Base-by-base conservation (phyloP, 2,797 vertebrate genomes). In the Sebastes goodei region DNA sequence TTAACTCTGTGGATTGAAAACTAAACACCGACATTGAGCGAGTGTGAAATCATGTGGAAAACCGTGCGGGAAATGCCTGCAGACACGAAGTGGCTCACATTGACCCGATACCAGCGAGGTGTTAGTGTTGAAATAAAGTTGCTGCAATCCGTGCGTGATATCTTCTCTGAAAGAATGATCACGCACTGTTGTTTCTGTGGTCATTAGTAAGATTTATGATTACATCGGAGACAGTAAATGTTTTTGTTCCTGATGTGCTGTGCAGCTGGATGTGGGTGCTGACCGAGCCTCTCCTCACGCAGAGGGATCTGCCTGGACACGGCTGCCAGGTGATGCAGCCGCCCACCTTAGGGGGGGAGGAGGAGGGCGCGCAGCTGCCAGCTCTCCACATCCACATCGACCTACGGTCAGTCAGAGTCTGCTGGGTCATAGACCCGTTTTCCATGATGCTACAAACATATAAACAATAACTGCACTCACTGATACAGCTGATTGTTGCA, bases 31-130 rank as follows among this genome's bases (percentile, higher is more conserved):
- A 68, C 62, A 65, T 4, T 55, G 38, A 71, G 64, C 2, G 30
- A 69, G 46, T 76, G 88, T 88, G 82, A 81, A 89, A 82, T 86
- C 82, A 83, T 90, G 87, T 29, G 29, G 83, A 85, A 89, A 83
- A 80, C 6, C 0, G 2, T 29, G 3, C 73, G 62, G 87, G 83
- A 89, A 89, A 92, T 91, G 78, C 88, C 85, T 88, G 82, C 80
- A 84, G 81, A 84, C 60, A 17, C 7, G 64, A 76, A 60, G 9
- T 9, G 21, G 27, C 56, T 60, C 55, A 38, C 20, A 25, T 1
- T 15, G 49, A 62, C 27, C 23, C 7, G 32, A 8, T 2, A 3
- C 29, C 0, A 2, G 14, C 0, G 33, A 71, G 11, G 9, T 9
- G 21, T 17, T 1, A 10, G 74, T 42, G 52, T 25, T 57, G 57